Conservation (phyloP, 2,888 invertebrate genomes). For the Ditula angustiorana region DNA sequence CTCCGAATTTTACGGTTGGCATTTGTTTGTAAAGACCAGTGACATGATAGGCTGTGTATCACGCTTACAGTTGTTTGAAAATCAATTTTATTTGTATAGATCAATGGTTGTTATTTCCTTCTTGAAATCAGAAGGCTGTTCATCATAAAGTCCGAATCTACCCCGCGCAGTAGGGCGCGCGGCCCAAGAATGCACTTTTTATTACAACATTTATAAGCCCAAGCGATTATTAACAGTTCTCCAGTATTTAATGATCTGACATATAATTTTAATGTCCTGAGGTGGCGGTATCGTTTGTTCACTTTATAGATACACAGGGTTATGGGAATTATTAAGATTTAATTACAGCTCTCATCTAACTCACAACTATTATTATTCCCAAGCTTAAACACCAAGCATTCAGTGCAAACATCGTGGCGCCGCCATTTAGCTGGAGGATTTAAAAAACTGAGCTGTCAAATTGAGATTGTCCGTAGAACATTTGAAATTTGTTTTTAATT, state of each 20-base stretch:
- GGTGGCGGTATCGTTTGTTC: constrained; percentile 51
- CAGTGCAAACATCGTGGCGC: constrained; percentile 26
- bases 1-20: constrained; percentile 24
- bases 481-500: constrained; percentile 10
- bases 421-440: constrained; percentile 21
- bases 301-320: constrained; percentile 12
- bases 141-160: constrained; percentile 58
- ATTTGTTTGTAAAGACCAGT: background rate
- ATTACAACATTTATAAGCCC: constrained; percentile 67
- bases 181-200: constrained; percentile 74
- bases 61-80: constrained; percentile 29
- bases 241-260: constrained; percentile 72
- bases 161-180: constrained; percentile 75
- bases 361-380: background rate
- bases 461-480: constrained; percentile 2
- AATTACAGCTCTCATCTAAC: constrained; percentile 17
- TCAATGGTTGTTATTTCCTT: constrained; percentile 41
- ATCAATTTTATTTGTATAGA: constrained; percentile 28
- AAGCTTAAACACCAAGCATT: background rate
- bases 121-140: constrained; percentile 8
- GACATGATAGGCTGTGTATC: constrained; percentile 1
- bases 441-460: constrained; percentile 25
- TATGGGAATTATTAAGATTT: constrained; percentile 27
- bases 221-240: constrained; percentile 74
- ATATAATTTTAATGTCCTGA: constrained; percentile 66